These are phyloP conservation scores for Liolophura sinensis DNA, from an alignment of 1,140 invertebrate species.

Conservation along the genomic window DNA sequence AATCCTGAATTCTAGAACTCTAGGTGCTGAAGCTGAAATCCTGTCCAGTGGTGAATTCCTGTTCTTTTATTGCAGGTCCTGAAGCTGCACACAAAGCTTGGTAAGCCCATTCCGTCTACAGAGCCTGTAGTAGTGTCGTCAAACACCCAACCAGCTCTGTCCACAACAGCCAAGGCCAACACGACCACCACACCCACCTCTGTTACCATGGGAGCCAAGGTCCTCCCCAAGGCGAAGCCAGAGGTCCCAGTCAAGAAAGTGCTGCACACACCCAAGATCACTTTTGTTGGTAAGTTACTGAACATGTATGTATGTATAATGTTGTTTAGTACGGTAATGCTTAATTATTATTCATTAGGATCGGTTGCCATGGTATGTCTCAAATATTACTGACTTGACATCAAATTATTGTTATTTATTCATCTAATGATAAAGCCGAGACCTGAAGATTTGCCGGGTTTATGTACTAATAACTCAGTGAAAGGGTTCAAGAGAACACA, in stretches of 20 bases:
- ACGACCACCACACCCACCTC: constrained; percentile 27
- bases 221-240: no score
- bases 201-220: constrained; percentile 16
- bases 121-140: constrained; percentile 73
- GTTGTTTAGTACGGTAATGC: no score
- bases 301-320: neutral
- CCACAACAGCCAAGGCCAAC: constrained; percentile 21
- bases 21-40: constrained; percentile 78
- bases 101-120: constrained; percentile 94
- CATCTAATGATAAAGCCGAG: no score
- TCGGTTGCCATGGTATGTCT: no score
- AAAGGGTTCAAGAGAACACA: no score
- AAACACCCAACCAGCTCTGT: constrained; percentile 19
- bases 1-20: neutral
- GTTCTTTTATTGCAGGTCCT: constrained; percentile 68
- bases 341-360: no score
- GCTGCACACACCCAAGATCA: constrained; percentile 81
- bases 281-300: constrained; percentile 74
- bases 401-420: no score
- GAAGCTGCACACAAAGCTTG: constrained; percentile 93
- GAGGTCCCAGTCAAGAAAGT: constrained; percentile 60
- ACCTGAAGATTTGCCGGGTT: no score
- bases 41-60: neutral
- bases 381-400: no score
- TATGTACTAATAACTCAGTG: no score